phyloP scores from a whole-genome alignment of 2,797 vertebrate species.

The Alauda arvensis region DNA sequence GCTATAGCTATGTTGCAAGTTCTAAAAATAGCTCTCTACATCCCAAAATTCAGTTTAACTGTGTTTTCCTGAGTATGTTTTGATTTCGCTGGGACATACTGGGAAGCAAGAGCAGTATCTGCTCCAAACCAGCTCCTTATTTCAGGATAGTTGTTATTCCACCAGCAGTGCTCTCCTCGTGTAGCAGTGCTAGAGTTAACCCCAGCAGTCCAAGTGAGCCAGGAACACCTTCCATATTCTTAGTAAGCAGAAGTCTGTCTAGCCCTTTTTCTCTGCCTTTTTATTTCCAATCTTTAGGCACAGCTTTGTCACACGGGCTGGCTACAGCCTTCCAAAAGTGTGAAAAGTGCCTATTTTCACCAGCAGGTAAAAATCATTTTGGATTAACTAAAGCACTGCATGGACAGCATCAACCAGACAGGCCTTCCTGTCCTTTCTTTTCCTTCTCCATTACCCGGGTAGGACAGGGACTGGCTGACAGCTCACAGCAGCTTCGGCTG shows the following conservation, averaged over 20 bases:
- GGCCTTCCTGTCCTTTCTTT: neutral
- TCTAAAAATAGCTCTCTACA: neutral
- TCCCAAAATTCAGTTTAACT: neutral
- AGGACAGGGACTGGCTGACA: neutral
- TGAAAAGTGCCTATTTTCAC: neutral
- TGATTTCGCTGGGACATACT: neutral
- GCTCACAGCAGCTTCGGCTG: constrained; percentile 1
- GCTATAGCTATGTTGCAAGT: neutral
- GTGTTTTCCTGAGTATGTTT: neutral
- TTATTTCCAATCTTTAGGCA: neutral
- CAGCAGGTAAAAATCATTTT: neutral
- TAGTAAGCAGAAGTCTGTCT: neutral
- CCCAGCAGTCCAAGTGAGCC: neutral
- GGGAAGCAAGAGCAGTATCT: neutral
- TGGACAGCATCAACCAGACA: neutral
- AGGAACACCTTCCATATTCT: neutral
- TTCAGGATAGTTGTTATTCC: neutral
- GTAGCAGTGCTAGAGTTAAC: neutral
- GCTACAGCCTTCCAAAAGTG: neutral
- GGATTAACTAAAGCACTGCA: neutral
- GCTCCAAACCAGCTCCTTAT: neutral
- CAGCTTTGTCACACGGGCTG: neutral
- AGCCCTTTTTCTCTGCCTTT: neutral
- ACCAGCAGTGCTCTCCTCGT: fast-evolving
- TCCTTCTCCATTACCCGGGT: neutral